Base-by-base conservation (phyloP, 2,888 invertebrate species). In the Ennomos quercinarius region DNA sequence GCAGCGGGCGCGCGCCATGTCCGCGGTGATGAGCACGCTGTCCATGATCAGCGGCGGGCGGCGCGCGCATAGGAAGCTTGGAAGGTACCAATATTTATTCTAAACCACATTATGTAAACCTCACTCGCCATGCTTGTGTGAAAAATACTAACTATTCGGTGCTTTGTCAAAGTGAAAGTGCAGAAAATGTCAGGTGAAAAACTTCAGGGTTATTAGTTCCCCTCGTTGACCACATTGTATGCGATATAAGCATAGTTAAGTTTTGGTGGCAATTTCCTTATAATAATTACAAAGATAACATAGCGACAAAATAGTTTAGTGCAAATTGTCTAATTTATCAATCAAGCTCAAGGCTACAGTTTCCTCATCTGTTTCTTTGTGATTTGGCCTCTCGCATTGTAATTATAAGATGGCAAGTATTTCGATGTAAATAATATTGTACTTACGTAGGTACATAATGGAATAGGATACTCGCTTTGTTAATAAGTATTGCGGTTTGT, bases 21-120 rank as follows among this genome's bases (percentile, higher is more conserved):
- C 91, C 64, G 91, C 91, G 74, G 91, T 92, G 80, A 91, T 92
- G 91, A 91, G 91, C 83, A 92, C 91, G 64, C 86, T 92, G 75
- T 91, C 91, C 63, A 91, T 92, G 84, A 91, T 92, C 84, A 92
- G 91, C 83, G 91, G 91, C 67, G 89, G 89, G 13, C 82, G 91
- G 64, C 88, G 91, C 70, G 88, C 84, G 64, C 91, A 92, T 72
- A 86, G 91, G 67, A 92, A 91, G 71, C 86, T 91, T 8, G 74
- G 83, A 73, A 90, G 90, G 91, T 90, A 69, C 46, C 4, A 27
- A 6, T 27, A 27, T 27, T 27, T 27, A 27, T 5, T 27, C 27
- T 27, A 27, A n/a, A n/a, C n/a, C n/a, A n/a, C n/a, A n/a, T n/a
- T n/a, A n/a, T 27, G 27, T 27, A 27, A 27, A 27, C 27, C 6